Percentiles rank a stretch among this genome's conserved stretches.
These are phyloP conservation scores for Girardia tigrina DNA, from an alignment of 2,888 invertebrate species.

Conservation along the genomic window DNA sequence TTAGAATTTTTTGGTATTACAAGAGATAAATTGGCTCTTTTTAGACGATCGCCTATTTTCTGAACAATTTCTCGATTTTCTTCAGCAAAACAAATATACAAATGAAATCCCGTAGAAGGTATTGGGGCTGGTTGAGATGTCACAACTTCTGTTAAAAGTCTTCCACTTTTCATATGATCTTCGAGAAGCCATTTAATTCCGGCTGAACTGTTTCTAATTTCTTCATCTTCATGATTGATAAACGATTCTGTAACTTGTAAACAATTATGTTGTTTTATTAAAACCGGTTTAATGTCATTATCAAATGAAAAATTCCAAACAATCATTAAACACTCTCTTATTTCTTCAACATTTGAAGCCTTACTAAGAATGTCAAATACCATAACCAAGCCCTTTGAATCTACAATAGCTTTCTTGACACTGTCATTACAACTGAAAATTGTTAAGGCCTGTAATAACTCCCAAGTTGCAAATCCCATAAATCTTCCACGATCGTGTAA, in stretches of 20 bases:
- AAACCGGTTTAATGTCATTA: neutral
- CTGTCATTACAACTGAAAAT: slow-evolving; percentile 44
- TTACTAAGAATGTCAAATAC: neutral
- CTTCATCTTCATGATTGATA: slow-evolving; percentile 17
- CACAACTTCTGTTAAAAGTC: neutral
- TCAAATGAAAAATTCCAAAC: slow-evolving; percentile 6
- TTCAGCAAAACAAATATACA: slow-evolving; percentile 8
- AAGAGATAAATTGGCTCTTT: slow-evolving; percentile 25
- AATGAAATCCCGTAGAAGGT: neutral
- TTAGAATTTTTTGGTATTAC: slow-evolving; percentile 29
- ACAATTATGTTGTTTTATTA: slow-evolving; percentile 6
- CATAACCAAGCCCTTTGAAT: neutral
- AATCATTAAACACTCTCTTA: slow-evolving; percentile 5
- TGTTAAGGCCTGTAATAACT: slow-evolving; percentile 42
- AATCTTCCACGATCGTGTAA: slow-evolving; percentile 39
- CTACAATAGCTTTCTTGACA: slow-evolving; percentile 44
- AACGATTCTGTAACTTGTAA: neutral
- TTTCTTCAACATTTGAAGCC: neutral
- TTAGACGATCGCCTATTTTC: slow-evolving; percentile 39
- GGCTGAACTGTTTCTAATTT: neutral
- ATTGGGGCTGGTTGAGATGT: neutral
- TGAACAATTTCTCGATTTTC: slow-evolving; percentile 41
- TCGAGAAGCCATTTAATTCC: neutral
- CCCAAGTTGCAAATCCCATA: slow-evolving; percentile 39
- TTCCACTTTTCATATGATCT: slow-evolving; percentile 10